Base-by-base conservation (phyloP, 2,113 vertebrate genomes). In the Oryzias curvinotus region DNA sequence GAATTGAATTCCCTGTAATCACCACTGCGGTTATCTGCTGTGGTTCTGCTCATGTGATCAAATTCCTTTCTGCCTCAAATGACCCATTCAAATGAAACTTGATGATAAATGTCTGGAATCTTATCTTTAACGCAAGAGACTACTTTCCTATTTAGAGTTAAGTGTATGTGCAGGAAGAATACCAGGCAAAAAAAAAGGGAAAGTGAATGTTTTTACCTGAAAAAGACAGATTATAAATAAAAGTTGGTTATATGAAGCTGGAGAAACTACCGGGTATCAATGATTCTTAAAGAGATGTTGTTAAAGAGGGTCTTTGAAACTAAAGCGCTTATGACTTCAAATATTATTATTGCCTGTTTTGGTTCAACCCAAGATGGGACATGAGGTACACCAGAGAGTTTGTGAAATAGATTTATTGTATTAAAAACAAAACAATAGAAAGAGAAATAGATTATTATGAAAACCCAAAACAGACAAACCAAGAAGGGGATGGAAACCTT, bases 1-100 rank as follows among this genome's bases (percentile, higher is more conserved):
- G 48, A 56, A 76, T 63, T 68, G 65, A 77, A 46, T 21, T 36
- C 21, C 28, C 54, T 17, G 46, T 69, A 68, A 77, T 87, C 56
- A 76, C 28, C 46, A 12, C 26, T 14, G 23, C 41, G 60, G 56
- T 68, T 70, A 68, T 55, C 50, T 28, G 60, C 66, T 65, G 50
- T 26, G 66, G 41, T 50, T 47, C 16, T 43, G 43, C 77, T 70
- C 46, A 54, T 69, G 19, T 36, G 51, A 54, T 78, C 59, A 63
- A 16, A 47, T 44, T 54, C 0, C 3, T 61, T 52, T 56, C 58
- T 46, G 44, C 16, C 48, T 59, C 17, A 52, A 52, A 71, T 47
- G n/a, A 53, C 55, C 19, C 19, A 59, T 58, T 69, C 1, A 57
- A 14, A n/a, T 47, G 57, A 73, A 45, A 54, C 25, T n/a, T 51